Percentiles rank a stretch among this genome's conserved stretches.
Evolutionary conservation across 1,140 invertebrate species (phyloP).

Genomic region (Tribolium madens): DNA sequence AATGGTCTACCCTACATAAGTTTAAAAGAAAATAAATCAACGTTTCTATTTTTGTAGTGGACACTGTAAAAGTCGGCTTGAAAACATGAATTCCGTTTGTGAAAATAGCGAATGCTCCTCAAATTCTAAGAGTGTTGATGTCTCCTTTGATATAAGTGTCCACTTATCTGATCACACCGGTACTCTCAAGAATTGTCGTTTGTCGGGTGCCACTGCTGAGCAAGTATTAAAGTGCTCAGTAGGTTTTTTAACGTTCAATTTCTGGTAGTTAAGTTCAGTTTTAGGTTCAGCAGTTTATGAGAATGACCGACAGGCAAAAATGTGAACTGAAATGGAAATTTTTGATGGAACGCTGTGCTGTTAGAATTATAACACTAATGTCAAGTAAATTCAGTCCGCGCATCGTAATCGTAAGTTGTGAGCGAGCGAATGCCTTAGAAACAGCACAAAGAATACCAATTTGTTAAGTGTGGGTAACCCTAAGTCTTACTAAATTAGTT

Average conservation of each 20-base stretch:
- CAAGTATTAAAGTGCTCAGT: slow-evolving; percentile 64
- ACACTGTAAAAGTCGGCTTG: slow-evolving; percentile 52
- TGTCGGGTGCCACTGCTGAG: slow-evolving; percentile 67
- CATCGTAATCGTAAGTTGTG: slow-evolving; percentile 54
- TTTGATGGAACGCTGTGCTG: slow-evolving; percentile 67
- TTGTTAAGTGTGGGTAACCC: no score
- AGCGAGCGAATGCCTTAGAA: slow-evolving; percentile 51
- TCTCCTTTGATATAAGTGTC: slow-evolving; percentile 68
- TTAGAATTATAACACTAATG: slow-evolving; percentile 65
- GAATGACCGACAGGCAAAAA: slow-evolving; percentile 64
- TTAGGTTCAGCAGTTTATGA: slow-evolving; percentile 63
- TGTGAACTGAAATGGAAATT: slow-evolving; percentile 69
- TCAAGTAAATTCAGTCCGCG: slow-evolving; percentile 48
- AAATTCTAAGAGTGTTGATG: slow-evolving; percentile 50
- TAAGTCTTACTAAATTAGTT: no score
- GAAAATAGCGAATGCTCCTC: slow-evolving; percentile 59
- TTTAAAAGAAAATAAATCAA: slow-evolving; percentile 17
- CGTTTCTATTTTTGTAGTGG: slow-evolving; percentile 40
- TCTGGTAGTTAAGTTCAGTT: slow-evolving; percentile 40
- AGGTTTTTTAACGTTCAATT: slow-evolving; percentile 50
- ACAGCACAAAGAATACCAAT: slow-evolving; percentile 55
- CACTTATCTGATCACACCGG: slow-evolving; percentile 70
- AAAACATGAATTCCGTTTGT: slow-evolving; percentile 54
- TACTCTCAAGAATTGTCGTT: slow-evolving; percentile 65
- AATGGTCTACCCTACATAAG: slow-evolving; percentile 56